These are phyloP conservation scores for Carabus problematicus DNA, from an alignment of 2,888 invertebrate species.

Conservation along the genomic window DNA sequence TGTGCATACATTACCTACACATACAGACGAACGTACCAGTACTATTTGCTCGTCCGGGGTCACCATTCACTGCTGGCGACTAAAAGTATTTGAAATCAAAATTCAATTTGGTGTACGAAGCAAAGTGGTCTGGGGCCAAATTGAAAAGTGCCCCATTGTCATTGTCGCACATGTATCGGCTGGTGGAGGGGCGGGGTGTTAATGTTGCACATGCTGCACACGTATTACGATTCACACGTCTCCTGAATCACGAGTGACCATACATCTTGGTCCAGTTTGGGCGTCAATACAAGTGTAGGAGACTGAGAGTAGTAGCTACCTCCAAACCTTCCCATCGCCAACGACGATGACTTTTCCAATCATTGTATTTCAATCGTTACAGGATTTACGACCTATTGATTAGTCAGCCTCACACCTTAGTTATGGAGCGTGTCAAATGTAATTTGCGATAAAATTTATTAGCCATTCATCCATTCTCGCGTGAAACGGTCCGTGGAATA, in stretches of 20 bases:
- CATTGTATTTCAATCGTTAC: conserved; percentile 12
- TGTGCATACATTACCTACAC: too few relatives aligned
- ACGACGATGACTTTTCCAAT: not conserved
- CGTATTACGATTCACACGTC: conserved; percentile 16
- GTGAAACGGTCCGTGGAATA: too few relatives aligned
- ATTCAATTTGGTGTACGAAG: conserved; percentile 30
- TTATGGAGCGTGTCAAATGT: too few relatives aligned
- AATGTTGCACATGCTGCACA: conserved; percentile 13
- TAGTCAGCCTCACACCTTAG: not conserved
- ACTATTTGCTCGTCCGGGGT: too few relatives aligned
- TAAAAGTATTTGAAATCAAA: conserved; percentile 22
- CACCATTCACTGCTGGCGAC: too few relatives aligned
- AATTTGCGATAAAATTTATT: too few relatives aligned
- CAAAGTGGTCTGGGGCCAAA: conserved; percentile 24
- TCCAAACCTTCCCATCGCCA: not conserved
- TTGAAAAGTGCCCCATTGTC: not conserved
- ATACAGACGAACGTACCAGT: too few relatives aligned
- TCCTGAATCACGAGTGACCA: conserved; percentile 11
- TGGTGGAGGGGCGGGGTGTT: conserved; percentile 4
- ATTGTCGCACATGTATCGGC: conserved; percentile 11
- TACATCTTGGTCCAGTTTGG: conserved; percentile 11
- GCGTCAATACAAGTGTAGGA: too few relatives aligned
- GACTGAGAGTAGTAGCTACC: too few relatives aligned
- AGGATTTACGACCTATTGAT: conserved; percentile 9
- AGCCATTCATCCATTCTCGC: too few relatives aligned